Base-by-base conservation (phyloP, 2,113 vertebrate genomes). In the Petromus typicus region DNA sequence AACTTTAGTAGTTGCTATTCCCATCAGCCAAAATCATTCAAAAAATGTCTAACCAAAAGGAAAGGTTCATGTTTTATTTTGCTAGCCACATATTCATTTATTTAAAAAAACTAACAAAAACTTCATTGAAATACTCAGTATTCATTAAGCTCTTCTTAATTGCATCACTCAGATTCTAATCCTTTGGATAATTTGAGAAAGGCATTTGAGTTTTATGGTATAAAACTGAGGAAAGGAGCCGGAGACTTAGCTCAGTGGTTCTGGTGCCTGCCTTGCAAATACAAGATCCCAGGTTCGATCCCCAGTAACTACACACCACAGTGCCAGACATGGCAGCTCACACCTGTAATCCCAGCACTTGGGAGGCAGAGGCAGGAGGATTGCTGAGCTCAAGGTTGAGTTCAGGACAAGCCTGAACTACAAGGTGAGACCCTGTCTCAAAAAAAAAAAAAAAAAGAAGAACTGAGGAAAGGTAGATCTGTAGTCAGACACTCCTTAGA, bases 1-100 rank as follows among this genome's bases (percentile, higher is more conserved):
- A 61, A 84, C n/a, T 79, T 89, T 73, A 40, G n/a, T 69, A 85
- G 18, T 7, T 67, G 7, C 6, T 84, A 67, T 37, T 69, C 11
- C 56, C 64, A 75, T 69, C 32, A 88, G 87, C 40, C 83, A 79
- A 93, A 92, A 40, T 43, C 48, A 96, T 56, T 84, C 32, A 63
- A 56, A 57, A 75, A 45, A 61, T 2, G 34, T 96, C 87, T 69
- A 73, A 59, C 0, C n/a, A 48, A 48, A 76, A 75, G 43, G 10
- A 27, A 75, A 75, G 23, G 14, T 45, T 75, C 1, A 43, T 73
- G 22, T 43, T 75, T 48, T 76, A 7, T 48, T 67, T 69, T 23
- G 2, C 14, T 27, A 76, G 25, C 27, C 45, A 16, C 25, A 45
- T 48, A 48, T 48, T 67, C 37, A 37, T 40, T 30, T 48, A 76